A percentile compares a stretch with the other conserved stretches of the same genome.
phyloP scores from a whole-genome alignment of 2,797 vertebrate species.

The Cirrhinus molitorella region DNA sequence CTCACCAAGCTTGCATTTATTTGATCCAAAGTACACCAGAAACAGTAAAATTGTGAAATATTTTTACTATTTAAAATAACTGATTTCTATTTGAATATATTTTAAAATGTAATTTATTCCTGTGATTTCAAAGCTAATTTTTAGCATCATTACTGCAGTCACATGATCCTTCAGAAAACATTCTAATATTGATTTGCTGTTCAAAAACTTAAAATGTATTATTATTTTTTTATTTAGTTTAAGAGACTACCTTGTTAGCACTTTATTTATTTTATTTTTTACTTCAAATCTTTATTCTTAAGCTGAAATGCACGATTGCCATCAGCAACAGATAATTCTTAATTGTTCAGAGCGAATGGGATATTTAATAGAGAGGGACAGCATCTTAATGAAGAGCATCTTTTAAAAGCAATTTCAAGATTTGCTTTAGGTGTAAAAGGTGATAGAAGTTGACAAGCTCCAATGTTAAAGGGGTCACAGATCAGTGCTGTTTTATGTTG shows the following conservation, averaged over 20 bases:
- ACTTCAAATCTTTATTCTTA: conserved; percentile 82
- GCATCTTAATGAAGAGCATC: conserved; percentile 82
- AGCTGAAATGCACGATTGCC: conserved; percentile 82
- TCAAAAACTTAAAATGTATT: no score
- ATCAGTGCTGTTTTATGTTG: not conserved
- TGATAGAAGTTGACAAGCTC: conserved; percentile 65
- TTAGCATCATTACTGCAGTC: no score
- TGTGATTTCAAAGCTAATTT: no score
- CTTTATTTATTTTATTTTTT: conserved; percentile 68
- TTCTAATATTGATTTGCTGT: no score
- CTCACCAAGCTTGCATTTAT: no score
- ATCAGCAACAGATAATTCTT: conserved; percentile 84
- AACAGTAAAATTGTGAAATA: no score
- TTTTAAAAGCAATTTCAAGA: conserved; percentile 76
- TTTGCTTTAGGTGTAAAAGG: conserved; percentile 77
- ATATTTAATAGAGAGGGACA: conserved; percentile 77
- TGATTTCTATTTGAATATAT: no score
- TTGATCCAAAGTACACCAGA: no score
- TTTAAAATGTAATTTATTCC: no score
- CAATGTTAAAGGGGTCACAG: conserved; percentile 64
- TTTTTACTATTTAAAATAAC: no score
- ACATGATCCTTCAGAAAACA: no score
- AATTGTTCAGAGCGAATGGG: conserved; percentile 80
- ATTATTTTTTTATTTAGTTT: conserved; percentile 69
- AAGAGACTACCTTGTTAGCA: conserved; percentile 82